Conservation (phyloP, 2,888 invertebrate species). For the Zygaena filipendulae region DNA sequence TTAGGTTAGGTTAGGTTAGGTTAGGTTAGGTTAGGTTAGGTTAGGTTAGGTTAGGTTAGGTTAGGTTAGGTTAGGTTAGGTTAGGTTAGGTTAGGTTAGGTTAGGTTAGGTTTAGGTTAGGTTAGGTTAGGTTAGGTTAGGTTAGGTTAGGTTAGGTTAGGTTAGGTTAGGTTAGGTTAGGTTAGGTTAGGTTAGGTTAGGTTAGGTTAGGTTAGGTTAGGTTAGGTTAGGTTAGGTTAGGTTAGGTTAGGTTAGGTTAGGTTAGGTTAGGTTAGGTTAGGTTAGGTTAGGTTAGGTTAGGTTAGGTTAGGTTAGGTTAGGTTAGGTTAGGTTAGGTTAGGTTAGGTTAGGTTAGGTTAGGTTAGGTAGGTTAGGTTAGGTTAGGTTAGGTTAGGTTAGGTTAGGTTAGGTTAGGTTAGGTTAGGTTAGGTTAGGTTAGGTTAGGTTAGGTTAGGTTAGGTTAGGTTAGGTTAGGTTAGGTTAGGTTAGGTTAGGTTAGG, state of each 20-base stretch:
- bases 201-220: conserved; percentile 20
- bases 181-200: conserved; percentile 18
- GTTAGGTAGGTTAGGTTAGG: conserved; percentile 14
- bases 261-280: conserved; percentile 9
- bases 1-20: conserved; percentile 19
- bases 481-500: conserved; percentile 14
- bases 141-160: conserved; percentile 11
- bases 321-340: conserved; percentile 9
- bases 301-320: conserved; percentile 9
- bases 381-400: conserved; percentile 16
- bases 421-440: conserved; percentile 13
- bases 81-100: conserved; percentile 17
- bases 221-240: conserved; percentile 14
- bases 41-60: conserved; percentile 19
- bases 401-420: conserved; percentile 14
- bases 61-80: conserved; percentile 18
- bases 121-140: conserved; percentile 16
- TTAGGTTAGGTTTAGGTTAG: conserved; percentile 17
- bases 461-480: conserved; percentile 14
- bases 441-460: conserved; percentile 16
- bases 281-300: conserved; percentile 6
- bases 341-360: conserved; percentile 9
- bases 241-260: conserved; percentile 11
- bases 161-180: conserved; percentile 12
- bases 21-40: conserved; percentile 19